Percentiles rank a stretch among this genome's conserved stretches.
Conservation (phyloP, 2,888 invertebrate genomes). For the Macropis europaea region DNA sequence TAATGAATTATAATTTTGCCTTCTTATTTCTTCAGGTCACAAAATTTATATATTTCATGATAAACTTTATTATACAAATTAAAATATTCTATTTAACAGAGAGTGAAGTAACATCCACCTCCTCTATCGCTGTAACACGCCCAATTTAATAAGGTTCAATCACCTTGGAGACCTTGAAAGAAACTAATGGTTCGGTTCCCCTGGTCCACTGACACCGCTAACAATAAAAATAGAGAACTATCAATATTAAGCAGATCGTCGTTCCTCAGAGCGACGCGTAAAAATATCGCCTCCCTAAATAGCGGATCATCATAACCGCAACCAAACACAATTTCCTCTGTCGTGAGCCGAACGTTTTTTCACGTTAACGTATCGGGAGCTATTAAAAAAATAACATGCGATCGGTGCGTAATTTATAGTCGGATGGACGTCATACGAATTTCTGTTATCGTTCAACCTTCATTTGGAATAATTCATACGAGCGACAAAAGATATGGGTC, state of each 20-base stretch:
- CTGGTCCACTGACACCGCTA: not conserved
- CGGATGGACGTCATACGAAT: too few species aligned
- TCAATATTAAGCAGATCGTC: constrained; percentile 40
- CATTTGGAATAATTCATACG: too few species aligned
- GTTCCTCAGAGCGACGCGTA: constrained; percentile 25
- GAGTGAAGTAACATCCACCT: too few species aligned
- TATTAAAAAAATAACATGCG: not conserved
- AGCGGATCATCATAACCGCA: constrained; percentile 18
- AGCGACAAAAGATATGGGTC: too few species aligned
- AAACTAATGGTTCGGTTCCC: not conserved
- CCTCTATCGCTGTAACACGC: not conserved
- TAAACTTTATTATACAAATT: too few species aligned
- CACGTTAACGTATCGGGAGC: constrained; percentile 11
- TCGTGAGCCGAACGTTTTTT: constrained; percentile 21
- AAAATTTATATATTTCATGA: too few species aligned
- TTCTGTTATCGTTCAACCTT: too few species aligned
- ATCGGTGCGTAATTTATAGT: not conserved
- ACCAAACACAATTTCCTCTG: constrained; percentile 28
- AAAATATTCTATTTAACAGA: too few species aligned
- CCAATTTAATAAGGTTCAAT: constrained; percentile 31
- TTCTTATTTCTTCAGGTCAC: too few species aligned
- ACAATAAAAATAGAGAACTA: constrained; percentile 36
- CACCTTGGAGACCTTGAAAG: constrained; percentile 24
- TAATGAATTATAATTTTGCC: too few species aligned
- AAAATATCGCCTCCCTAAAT: constrained; percentile 42